Evolutionary conservation across 2,113 vertebrate genomes (phyloP).

Genomic region (Turnix velox): DNA sequence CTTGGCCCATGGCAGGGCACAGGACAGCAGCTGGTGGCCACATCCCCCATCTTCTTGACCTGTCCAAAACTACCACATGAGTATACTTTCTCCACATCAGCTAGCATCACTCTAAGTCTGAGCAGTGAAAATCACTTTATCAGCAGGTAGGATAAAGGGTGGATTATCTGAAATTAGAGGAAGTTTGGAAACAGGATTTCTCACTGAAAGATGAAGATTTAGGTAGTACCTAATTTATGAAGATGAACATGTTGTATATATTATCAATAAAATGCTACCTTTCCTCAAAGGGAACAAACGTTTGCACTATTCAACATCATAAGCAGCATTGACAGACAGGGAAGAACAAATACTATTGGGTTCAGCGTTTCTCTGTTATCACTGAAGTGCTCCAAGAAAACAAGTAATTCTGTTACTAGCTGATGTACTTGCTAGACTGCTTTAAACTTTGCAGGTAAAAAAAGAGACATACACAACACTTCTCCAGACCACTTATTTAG

Average conservation of each 20-base stretch:
- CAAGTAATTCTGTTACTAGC: neutral
- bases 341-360: neutral
- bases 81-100: neutral
- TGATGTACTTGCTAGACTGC: neutral
- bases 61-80: neutral
- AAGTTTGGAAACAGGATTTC: neutral
- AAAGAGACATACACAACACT: neutral
- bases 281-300: neutral
- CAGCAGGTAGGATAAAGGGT: neutral
- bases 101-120: rapidly evolving
- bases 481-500: neutral
- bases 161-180: neutral
- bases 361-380: neutral
- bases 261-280: neutral
- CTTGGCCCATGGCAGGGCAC: neutral
- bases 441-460: neutral
- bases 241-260: neutral
- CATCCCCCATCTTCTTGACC: neutral
- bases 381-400: neutral
- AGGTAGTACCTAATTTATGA: neutral
- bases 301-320: neutral
- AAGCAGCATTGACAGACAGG: neutral
- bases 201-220: neutral
- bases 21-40: rapidly evolving
- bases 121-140: neutral